phyloP scores from a whole-genome alignment of 1,140 invertebrate genomes.

The Oryzaephilus surinamensis region DNA sequence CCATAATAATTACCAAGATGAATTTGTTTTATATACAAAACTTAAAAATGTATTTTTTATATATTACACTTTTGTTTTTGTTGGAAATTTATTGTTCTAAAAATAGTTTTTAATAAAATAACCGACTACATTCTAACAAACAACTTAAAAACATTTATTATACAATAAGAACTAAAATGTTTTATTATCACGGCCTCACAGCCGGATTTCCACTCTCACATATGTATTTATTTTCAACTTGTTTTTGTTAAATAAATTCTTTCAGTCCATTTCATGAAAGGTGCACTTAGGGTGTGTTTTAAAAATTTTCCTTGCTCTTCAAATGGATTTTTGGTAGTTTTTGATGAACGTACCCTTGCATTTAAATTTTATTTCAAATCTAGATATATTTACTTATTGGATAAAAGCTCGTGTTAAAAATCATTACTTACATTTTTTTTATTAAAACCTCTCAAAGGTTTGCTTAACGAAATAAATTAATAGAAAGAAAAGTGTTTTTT shows the following conservation, averaged over 20 bases:
- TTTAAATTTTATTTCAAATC: conserved; percentile 1
- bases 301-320: too few species aligned
- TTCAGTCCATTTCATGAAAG: conserved; percentile 8
- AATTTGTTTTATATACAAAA: too few species aligned
- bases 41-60: too few species aligned
- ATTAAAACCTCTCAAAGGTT: not conserved
- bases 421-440: not conserved
- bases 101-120: conserved; percentile 10
- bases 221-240: conserved; percentile 6
- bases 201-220: too few species aligned
- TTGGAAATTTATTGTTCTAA: too few species aligned
- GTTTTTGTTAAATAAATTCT: conserved; percentile 4
- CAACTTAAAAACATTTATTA: too few species aligned
- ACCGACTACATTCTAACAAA: conserved; percentile 9
- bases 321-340: too few species aligned
- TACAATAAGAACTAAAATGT: too few species aligned
- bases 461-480: too few species aligned
- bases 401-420: conserved; percentile 11
- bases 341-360: conserved; percentile 1
- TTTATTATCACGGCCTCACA: conserved; percentile 10
- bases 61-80: too few species aligned
- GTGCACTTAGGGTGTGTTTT: conserved; percentile 11
- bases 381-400: conserved; percentile 4
- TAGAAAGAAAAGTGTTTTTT: too few species aligned
- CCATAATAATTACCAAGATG: too few species aligned